A percentile compares a stretch with the other conserved stretches of the same genome.
Evolutionary conservation across 2,113 vertebrate species (phyloP).

Genomic region (Siniperca chuatsi): DNA sequence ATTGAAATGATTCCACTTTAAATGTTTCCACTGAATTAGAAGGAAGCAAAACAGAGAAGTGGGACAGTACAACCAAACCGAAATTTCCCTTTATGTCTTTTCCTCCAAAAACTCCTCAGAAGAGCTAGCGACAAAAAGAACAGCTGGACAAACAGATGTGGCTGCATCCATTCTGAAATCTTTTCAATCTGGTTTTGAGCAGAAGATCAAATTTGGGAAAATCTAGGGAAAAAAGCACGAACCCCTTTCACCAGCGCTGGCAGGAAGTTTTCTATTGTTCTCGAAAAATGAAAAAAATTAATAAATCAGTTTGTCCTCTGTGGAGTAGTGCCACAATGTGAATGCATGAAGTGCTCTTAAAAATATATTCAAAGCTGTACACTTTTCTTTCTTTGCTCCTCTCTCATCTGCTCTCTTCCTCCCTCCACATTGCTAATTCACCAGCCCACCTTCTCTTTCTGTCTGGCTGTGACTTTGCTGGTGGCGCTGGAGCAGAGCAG

Average conservation of each 20-base stretch:
- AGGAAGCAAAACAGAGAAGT: background rate
- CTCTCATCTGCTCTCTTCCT: constrained; percentile 23
- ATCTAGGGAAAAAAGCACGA: background rate
- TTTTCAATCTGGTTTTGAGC: background rate
- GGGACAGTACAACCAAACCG: background rate
- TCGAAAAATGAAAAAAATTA: constrained; percentile 7
- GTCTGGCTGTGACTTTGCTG: constrained; percentile 76
- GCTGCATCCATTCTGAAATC: background rate
- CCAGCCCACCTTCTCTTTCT: constrained; percentile 45
- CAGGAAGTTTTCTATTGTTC: constrained; percentile 10
- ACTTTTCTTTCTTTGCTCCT: constrained; percentile 21
- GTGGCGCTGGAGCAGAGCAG: constrained; percentile 61
- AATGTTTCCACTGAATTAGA: background rate
- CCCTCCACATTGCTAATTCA: constrained; percentile 47
- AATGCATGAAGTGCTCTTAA: constrained; percentile 16
- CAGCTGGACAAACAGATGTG: constrained; percentile 32
- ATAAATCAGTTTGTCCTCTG: background rate
- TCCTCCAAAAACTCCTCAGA: background rate
- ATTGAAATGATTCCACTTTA: constrained; percentile 28
- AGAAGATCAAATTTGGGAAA: background rate
- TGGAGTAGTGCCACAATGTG: background rate
- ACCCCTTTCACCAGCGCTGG: background rate
- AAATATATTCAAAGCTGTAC: constrained; percentile 19
- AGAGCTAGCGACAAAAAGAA: background rate
- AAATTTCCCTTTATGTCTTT: background rate